A percentile compares a stretch with the other conserved stretches of the same genome.
Conservation (phyloP, 2,113 vertebrate species). For the Vidua chalybeata region DNA sequence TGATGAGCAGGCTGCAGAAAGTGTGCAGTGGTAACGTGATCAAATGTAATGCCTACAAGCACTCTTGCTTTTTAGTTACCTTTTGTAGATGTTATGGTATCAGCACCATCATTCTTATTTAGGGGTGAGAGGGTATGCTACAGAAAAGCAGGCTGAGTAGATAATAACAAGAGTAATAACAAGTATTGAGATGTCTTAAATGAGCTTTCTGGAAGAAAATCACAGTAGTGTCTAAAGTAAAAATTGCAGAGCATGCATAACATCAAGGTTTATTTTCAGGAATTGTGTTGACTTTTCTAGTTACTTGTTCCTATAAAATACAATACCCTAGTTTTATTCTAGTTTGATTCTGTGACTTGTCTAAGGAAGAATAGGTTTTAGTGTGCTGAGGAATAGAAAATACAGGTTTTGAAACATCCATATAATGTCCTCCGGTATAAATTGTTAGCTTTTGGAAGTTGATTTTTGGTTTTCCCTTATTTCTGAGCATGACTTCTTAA, state of each 20-base stretch:
- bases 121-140: background rate
- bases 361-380: background rate
- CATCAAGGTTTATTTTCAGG: background rate
- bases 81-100: background rate
- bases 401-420: background rate
- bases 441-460: background rate
- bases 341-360: background rate
- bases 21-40: background rate
- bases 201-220: background rate
- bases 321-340: background rate
- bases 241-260: accelerated
- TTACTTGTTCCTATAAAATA: background rate
- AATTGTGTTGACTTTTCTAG: background rate
- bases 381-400: background rate
- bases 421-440: background rate
- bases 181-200: background rate
- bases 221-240: background rate
- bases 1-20: background rate
- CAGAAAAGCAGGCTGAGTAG: background rate
- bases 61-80: background rate
- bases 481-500: background rate
- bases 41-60: background rate
- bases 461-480: background rate
- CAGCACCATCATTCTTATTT: background rate
- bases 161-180: background rate